Base-by-base conservation (phyloP, 2,113 vertebrate species). In the Anhinga rufa region DNA sequence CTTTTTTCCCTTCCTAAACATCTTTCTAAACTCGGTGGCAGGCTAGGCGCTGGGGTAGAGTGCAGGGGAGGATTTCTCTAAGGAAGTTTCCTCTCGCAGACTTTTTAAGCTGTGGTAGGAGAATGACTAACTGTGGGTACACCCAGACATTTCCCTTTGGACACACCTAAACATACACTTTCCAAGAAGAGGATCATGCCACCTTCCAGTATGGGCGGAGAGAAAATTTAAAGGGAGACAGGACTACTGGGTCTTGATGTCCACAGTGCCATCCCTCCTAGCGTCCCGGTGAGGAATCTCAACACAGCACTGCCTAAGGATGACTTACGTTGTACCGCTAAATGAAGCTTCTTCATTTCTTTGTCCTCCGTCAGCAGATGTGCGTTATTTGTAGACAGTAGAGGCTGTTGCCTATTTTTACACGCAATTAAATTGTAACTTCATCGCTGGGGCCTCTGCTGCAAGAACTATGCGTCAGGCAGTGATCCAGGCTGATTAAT, bases 111-210 rank as follows among this genome's bases (percentile, higher is more conserved):
- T 81, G 87, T 68, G 94, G 86, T 74, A 32, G 91, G 91, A 97
- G 55, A 87, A 75, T 97, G 94, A 97, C 86, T 96, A 95, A 94
- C 58, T 89, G 94, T 76, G 94, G 95, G 89, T 96, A 83, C 94
- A 95, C 78, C 91, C 95, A 95, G 91, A 92, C 88, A 9, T 83
- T 96, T 96, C 97, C 95, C 91, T 86, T 90, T 68, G 79, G 90
- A 93, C 95, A 93, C 95, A 96, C 95, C 90, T 96, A 92, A 92
- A 42, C 79, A 46, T 78, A 88, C 62, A 78, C 96, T 97, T 95
- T 96, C 93, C 95, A 97, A 95, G 96, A 96, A 95, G 95, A 95
- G 38, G 68, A 96, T 96, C 95, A 93, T 95, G 89, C 97, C 94
- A 95, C 92, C 95, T 82, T 96, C 51, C 84, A 90, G 9, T 70